These are phyloP conservation scores for Megalurothrips usitatus DNA, from an alignment of 2,888 invertebrate genomes.

Conservation along the genomic window DNA sequence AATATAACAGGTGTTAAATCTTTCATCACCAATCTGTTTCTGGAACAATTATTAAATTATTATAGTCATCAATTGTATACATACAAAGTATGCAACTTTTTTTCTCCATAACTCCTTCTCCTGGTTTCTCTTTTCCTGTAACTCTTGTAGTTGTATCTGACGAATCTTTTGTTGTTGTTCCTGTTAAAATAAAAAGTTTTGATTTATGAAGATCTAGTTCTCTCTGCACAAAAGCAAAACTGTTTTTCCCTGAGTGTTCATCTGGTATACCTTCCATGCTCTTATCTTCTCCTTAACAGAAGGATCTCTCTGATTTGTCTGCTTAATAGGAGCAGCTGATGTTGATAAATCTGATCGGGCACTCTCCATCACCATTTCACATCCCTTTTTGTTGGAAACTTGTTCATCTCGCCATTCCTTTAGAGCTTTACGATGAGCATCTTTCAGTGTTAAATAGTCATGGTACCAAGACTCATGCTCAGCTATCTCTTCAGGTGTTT, in stretches of 20 bases:
- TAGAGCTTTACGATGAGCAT: background rate
- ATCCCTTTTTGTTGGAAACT: background rate
- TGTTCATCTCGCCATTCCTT: constrained; percentile 13
- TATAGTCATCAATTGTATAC: background rate
- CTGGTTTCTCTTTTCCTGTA: background rate
- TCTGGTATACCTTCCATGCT: background rate
- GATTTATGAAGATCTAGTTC: too few relatives aligned
- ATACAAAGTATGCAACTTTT: background rate
- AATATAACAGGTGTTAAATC: background rate
- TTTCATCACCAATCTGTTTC: background rate
- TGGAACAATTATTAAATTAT: too few relatives aligned
- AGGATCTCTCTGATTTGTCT: background rate
- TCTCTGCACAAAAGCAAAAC: background rate
- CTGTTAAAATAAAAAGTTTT: background rate
- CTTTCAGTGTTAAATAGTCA: background rate
- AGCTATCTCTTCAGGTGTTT: background rate
- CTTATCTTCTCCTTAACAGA: background rate
- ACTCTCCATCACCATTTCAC: background rate
- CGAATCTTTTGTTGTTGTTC: background rate
- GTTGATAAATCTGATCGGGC: background rate
- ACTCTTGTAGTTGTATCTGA: background rate
- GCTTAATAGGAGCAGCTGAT: background rate
- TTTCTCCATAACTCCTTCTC: background rate
- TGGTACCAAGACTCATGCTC: constrained; percentile 7
- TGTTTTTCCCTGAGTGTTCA: background rate